Evolutionary conservation across 2,113 vertebrate species (phyloP), one percentile per base, ranked within the genome.

Genomic region (Bos javanicus): DNA sequence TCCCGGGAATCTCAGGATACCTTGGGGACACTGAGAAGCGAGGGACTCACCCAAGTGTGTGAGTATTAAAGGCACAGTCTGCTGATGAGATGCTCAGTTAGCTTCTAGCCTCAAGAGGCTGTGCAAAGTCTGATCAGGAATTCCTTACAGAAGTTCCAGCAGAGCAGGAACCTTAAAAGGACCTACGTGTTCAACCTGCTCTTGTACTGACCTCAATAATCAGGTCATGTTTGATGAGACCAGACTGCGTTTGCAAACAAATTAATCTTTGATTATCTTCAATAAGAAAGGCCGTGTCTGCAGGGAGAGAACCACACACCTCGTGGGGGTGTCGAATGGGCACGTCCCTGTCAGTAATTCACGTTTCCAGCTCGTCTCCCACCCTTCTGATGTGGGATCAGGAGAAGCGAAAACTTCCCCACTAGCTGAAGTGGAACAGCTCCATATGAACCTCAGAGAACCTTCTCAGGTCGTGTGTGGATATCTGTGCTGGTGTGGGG

Each of bases 311-410:
- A 4, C 4, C 6, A 2, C 11, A 39, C 8, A 50, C 30, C 8
- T 13, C 50, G n/a, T 33, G 9, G 39, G 39, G 56, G 30, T 4
- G 56, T 17, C 0, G 0, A 9, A 16, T 0, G 0, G 54, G 13
- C 33, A 0, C 3, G 0, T 25, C 1, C 17, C 56, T 6, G 10
- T 39, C 76, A 14, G 28, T 2, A 39, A 59, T 21, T 23, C 16
- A 36, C 54, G 0, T 33, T 54, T n/a, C 19, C 39, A 48, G 5
- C 4, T 39, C 17, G 7, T 16, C 76, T 71, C 25, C 62, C 1
- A 30, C 8, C 8, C 39, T 62, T 25, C 50, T 43, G 50, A 84
- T 23, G 33, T 78, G 36, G 50, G 76, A 52, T 83, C 57, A 26
- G 1, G 1, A 50, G 33, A 56, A 28, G 33, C 13, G 14, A 82